Conservation (phyloP, 2,113 vertebrate species). For the Colius striatus region DNA sequence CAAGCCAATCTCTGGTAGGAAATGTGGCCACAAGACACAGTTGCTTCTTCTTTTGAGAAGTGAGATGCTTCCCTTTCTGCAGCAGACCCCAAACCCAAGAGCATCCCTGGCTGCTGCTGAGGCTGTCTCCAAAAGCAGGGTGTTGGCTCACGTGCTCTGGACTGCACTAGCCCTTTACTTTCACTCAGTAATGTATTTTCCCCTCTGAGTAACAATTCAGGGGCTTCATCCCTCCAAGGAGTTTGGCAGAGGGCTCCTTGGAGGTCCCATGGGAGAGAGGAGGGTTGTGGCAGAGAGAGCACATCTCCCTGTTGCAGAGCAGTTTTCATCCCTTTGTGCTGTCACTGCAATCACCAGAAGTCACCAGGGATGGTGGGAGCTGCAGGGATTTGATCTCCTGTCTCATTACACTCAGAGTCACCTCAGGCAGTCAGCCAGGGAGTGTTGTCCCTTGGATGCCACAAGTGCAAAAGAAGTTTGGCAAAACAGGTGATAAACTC, state of each 20-base stretch:
- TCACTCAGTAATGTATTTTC: background rate
- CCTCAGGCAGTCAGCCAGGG: background rate
- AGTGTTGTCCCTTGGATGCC: rapidly evolving
- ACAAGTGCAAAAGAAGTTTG: background rate
- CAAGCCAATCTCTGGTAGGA: background rate
- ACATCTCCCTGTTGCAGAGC: background rate
- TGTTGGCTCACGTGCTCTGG: background rate
- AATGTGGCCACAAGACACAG: background rate
- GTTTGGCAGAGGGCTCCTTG: background rate
- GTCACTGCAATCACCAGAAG: background rate
- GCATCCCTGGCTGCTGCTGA: background rate
- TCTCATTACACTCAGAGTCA: background rate
- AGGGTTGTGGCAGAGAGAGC: background rate
- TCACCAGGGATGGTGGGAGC: background rate
- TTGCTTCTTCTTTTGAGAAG: background rate
- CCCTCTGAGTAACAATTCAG: background rate
- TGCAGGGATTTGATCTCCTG: background rate
- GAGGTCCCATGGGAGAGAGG: rapidly evolving
- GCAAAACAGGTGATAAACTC: background rate
- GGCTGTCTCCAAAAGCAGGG: background rate
- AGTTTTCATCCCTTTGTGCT: background rate
- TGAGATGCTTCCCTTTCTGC: background rate
- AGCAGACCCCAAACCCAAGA: background rate
- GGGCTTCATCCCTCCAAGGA: background rate
- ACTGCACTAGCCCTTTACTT: background rate